Percentiles rank a stretch among this genome's conserved stretches.
These are phyloP conservation scores for Paratrypauchen microcephalus DNA, from an alignment of 2,797 vertebrate genomes.

Conservation along the genomic window DNA sequence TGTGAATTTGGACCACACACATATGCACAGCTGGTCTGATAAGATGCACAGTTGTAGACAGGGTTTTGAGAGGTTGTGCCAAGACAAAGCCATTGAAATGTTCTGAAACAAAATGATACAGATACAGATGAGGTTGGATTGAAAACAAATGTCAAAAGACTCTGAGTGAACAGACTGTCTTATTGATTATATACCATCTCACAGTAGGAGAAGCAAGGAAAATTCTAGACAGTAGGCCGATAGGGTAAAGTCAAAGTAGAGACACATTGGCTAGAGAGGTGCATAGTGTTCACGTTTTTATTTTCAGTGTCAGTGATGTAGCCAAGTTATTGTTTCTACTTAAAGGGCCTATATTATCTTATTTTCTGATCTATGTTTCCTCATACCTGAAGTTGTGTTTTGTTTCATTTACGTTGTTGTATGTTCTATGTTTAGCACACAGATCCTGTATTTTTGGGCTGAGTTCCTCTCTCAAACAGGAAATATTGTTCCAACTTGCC, in stretches of 20 bases:
- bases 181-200: slow-evolving; percentile 24
- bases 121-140: slow-evolving; percentile 17
- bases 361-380: too few species aligned
- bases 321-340: not conserved
- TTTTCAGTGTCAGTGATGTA: not conserved
- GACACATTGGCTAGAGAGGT: not conserved
- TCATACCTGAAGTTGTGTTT: too few species aligned
- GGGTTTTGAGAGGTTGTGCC: slow-evolving; percentile 36
- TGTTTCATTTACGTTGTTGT: too few species aligned
- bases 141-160: slow-evolving; percentile 24
- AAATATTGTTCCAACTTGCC: too few species aligned
- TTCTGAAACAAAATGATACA: slow-evolving; percentile 30
- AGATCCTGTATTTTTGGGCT: too few species aligned
- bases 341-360: too few species aligned
- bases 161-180: slow-evolving; percentile 22
- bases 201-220: too few species aligned
- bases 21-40: slow-evolving; percentile 24
- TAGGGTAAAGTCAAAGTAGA: too few species aligned
- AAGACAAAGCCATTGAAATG: slow-evolving; percentile 37
- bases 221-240: too few species aligned
- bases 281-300: not conserved
- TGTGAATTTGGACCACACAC: slow-evolving; percentile 24
- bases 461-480: too few species aligned
- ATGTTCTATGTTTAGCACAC: too few species aligned
- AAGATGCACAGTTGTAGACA: slow-evolving; percentile 33